Evolutionary conservation across 2,797 vertebrate genomes (phyloP).

Genomic region (Sphenopsis melanotis): DNA sequence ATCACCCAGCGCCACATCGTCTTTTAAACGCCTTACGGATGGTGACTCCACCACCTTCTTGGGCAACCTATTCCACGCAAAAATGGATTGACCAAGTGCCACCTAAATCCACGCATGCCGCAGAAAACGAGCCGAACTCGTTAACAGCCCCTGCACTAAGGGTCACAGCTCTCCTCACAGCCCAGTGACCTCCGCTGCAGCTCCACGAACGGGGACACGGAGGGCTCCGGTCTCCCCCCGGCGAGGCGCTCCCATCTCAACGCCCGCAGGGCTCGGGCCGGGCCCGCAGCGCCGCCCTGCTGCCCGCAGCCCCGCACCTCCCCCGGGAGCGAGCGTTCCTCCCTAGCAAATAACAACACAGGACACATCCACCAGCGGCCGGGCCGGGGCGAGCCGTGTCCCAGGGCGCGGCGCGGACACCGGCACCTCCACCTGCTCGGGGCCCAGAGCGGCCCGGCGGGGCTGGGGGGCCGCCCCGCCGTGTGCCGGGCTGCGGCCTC

Average conservation of each 20-base stretch:
- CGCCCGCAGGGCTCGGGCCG: not conserved
- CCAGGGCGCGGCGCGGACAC: not conserved
- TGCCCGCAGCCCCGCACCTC: not conserved
- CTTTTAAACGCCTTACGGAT: not conserved
- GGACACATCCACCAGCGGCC: not conserved
- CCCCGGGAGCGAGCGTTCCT: not conserved
- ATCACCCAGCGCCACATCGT: not conserved
- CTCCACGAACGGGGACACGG: not conserved
- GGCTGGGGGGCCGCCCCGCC: not conserved
- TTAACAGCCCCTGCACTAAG: too few species aligned
- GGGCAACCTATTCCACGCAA: not conserved
- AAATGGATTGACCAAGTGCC: not conserved
- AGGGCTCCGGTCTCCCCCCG: not conserved
- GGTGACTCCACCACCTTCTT: not conserved
- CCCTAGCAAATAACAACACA: accelerated
- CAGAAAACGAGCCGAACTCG: not conserved
- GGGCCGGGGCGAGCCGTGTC: not conserved
- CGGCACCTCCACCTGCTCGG: not conserved
- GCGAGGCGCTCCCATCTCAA: not conserved
- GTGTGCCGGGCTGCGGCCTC: not conserved
- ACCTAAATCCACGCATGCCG: not conserved
- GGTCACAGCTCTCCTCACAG: not conserved
- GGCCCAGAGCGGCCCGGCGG: not conserved
- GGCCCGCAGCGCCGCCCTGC: not conserved
- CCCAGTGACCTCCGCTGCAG: not conserved